These are phyloP conservation scores for Menura novaehollandiae DNA, from an alignment of 2,113 vertebrate genomes.

Conservation along the genomic window DNA sequence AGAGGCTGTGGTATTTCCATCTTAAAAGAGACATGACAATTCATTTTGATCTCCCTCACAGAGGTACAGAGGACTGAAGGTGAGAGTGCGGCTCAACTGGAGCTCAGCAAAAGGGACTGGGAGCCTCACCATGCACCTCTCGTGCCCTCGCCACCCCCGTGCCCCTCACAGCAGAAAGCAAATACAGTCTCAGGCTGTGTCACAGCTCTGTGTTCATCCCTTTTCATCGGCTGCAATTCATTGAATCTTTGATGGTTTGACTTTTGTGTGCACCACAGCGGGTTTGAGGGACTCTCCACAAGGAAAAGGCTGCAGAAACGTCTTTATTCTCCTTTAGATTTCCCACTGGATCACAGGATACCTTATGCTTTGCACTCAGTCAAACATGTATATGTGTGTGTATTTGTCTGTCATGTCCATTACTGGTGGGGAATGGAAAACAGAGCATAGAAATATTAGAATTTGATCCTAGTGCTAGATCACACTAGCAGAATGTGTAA, in stretches of 20 bases:
- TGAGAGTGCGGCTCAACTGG: background rate
- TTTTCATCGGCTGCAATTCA: rapidly evolving
- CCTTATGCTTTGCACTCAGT: background rate
- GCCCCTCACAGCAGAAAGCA: background rate
- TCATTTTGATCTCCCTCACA: background rate
- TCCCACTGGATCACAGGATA: background rate
- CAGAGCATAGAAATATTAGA: background rate
- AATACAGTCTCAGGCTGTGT: background rate
- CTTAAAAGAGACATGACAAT: background rate
- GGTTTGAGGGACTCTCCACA: background rate
- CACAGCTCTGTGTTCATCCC: background rate
- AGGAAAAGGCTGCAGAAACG: background rate
- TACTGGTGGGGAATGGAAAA: background rate
- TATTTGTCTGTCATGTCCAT: background rate
- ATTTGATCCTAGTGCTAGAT: background rate
- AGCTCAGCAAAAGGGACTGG: background rate
- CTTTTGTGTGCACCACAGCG: background rate
- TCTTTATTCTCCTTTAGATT: background rate
- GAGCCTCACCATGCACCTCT: rapidly evolving
- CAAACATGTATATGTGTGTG: rapidly evolving
- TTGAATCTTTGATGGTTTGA: background rate
- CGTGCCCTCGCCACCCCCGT: rapidly evolving
- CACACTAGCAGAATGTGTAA: background rate
- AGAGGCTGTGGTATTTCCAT: background rate
- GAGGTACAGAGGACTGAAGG: background rate